These are phyloP conservation scores for Thymelicus lineola DNA, from an alignment of 2,888 invertebrate genomes.

Conservation along the genomic window DNA sequence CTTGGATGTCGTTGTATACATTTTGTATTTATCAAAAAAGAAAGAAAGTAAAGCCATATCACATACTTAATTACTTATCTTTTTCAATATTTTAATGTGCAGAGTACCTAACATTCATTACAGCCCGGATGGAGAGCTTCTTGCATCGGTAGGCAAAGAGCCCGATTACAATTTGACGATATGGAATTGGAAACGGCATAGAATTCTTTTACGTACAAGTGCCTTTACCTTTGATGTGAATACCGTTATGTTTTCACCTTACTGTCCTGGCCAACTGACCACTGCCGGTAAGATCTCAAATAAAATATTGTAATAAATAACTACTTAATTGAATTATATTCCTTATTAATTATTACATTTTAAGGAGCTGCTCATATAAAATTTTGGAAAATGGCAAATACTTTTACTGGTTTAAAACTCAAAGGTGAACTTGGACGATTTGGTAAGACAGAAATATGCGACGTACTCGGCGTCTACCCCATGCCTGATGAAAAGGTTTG, in stretches of 20 bases:
- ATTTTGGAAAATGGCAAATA: slow-evolving; percentile 97
- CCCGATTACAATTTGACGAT: slow-evolving; percentile 95
- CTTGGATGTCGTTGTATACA: no score
- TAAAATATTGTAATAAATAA: neutral
- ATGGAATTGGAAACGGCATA: slow-evolving; percentile 93
- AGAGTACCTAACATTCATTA: slow-evolving; percentile 45
- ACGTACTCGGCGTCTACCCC: slow-evolving; percentile 93
- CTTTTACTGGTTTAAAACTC: slow-evolving; percentile 96
- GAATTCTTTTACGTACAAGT: slow-evolving; percentile 91
- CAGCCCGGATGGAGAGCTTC: slow-evolving; percentile 91
- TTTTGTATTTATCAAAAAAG: no score
- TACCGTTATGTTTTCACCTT: slow-evolving; percentile 92
- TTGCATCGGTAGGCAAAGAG: slow-evolving; percentile 93
- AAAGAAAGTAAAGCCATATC: no score
- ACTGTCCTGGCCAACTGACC: slow-evolving; percentile 91
- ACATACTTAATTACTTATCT: no score
- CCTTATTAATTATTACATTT: slow-evolving; percentile 24
- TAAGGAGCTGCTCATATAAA: slow-evolving; percentile 91
- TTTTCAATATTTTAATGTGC: no score
- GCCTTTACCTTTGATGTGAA: slow-evolving; percentile 93
- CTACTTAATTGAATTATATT: neutral
- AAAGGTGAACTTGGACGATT: slow-evolving; percentile 95
- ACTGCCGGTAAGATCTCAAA: slow-evolving; percentile 86
- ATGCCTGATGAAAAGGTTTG: slow-evolving; percentile 94
- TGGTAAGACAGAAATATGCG: slow-evolving; percentile 96